Conservation (phyloP, 2,113 vertebrate genomes). For the Alligator mississippiensis region DNA sequence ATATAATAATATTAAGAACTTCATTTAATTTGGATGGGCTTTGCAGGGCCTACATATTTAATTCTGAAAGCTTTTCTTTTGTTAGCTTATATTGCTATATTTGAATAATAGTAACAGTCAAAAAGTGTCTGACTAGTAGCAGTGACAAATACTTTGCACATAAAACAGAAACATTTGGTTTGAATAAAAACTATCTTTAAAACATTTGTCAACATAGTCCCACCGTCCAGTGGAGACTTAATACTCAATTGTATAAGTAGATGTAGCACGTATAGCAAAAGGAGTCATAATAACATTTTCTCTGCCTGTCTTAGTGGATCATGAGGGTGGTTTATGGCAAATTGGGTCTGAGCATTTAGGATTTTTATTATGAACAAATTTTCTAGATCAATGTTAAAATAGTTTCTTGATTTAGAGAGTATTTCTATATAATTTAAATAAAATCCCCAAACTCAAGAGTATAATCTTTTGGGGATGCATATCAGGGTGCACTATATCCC, state of each 20-base stretch:
- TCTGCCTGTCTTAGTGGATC: background rate
- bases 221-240: background rate
- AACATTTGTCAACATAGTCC: background rate
- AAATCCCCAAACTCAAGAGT: background rate
- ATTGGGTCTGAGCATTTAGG: background rate
- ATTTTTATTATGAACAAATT: background rate
- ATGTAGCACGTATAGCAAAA: background rate
- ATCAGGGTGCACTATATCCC: too few relatives aligned
- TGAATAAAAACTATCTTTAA: background rate
- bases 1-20: background rate
- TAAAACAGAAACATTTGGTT: background rate
- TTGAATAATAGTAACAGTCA: background rate
- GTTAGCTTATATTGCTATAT: background rate
- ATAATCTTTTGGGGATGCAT: fast-evolving
- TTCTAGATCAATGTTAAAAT: background rate
- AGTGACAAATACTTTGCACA: background rate
- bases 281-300: background rate
- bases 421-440: fast-evolving
- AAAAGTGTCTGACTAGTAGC: background rate
- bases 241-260: background rate
- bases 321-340: fast-evolving
- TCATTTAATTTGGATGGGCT: background rate
- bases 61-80: background rate
- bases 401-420: background rate
- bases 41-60: background rate